A percentile compares a stretch with the other conserved stretches of the same genome.
Evolutionary conservation across 2,888 invertebrate genomes (phyloP).

Genomic region (Cephus spinipes): DNA sequence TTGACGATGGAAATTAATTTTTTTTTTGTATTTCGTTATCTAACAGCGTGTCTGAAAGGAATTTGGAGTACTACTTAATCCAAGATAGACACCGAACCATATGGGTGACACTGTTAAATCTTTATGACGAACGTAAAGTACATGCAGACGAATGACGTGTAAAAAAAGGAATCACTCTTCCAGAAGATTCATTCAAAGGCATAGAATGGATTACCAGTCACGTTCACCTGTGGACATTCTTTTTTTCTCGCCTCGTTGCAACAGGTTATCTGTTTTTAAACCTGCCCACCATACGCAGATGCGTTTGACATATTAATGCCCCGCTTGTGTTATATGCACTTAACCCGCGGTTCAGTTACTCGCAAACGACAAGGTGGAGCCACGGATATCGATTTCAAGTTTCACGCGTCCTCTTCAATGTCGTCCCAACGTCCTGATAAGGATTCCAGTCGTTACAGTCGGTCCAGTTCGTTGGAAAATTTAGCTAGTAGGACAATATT

Average conservation of each 20-base stretch:
- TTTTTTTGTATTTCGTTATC: background rate
- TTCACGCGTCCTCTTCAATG: background rate
- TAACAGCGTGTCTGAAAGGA: background rate
- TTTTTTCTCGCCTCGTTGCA: background rate
- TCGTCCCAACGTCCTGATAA: background rate
- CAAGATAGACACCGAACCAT: background rate
- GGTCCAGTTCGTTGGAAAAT: background rate
- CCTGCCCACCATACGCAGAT: background rate
- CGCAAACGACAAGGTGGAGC: background rate
- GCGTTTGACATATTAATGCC: background rate
- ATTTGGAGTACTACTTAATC: background rate
- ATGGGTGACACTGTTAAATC: background rate
- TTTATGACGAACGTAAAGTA: background rate
- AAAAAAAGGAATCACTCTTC: background rate
- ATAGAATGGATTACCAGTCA: background rate
- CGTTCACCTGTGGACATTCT: background rate
- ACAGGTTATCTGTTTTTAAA: background rate
- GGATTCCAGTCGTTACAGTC: background rate
- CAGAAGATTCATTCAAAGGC: background rate
- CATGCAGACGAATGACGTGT: background rate
- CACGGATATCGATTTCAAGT: constrained; percentile 1
- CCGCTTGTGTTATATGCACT: background rate
- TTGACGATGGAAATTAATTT: background rate
- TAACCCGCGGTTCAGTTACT: background rate
- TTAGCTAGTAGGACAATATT: background rate